Base-by-base conservation (phyloP, 2,797 vertebrate species). In the Cebuella pygmaea region DNA sequence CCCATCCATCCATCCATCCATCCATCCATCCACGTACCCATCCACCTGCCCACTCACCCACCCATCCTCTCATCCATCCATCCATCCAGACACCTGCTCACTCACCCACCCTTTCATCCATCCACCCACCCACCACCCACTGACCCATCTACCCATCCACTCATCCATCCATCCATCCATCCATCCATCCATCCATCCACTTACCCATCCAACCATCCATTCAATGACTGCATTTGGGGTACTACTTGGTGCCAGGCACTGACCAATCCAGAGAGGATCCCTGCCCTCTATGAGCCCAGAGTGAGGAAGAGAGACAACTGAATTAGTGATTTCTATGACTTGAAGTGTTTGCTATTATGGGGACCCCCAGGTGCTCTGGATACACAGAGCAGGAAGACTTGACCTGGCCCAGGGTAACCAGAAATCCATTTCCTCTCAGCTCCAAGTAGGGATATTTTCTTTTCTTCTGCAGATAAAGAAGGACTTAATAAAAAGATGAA, bases 1-100 rank as follows among this genome's bases (percentile, higher is more conserved):
- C 24, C 15, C 12, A 7, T 20, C 22, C 5, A 1, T 5, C 22
- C 26, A n/a, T 39, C 44, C 22, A 41, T 27, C 15, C 12, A 7
- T 20, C 15, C 12, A 7, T 20, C 22, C 5, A 1, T 5, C 22
- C 26, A n/a, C 4, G 20, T 14, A 39, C 6, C 59, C 7, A 2
- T 15, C 39, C 17, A 33, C 44, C 27, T 5, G 15, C 14, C 41
- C n/a, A 59, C 7, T 24, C 3, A 33, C 3, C 15, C 13, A 61
- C 46, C 39, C 13, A 6, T 46, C 36, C 61, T n/a, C 14, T 67
- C 11, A 24, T 14, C 14, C 19, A 72, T 26, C 22, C 30, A 39
- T 5, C 7, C 11, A 36, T 2, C 19, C 55, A 52, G 14, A 5
- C 9, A 64, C 44, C 27, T 19, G 17, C 27, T 17, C 46, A 33